phyloP scores from a whole-genome alignment of 2,888 invertebrate species.

The Nineta flava region DNA sequence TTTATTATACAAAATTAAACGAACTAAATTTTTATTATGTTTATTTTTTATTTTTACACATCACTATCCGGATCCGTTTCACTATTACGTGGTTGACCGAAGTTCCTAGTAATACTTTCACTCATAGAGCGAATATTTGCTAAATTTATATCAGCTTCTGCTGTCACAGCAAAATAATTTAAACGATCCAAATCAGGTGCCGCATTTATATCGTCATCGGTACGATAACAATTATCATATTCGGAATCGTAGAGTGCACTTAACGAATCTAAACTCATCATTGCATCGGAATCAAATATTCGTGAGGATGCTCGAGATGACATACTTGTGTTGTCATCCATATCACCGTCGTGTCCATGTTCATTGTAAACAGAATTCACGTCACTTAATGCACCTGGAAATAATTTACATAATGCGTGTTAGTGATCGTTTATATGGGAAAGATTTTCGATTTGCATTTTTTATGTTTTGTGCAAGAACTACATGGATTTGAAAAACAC shows the following conservation, averaged over 20 bases:
- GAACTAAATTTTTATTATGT: no score
- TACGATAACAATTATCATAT: constrained; percentile 46
- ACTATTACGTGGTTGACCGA: constrained; percentile 46
- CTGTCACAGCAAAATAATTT: constrained; percentile 26
- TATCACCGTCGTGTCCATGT: constrained; percentile 32
- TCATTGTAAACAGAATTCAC: constrained; percentile 69
- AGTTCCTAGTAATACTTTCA: constrained; percentile 59
- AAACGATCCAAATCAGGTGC: constrained; percentile 28
- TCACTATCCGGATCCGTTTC: constrained; percentile 52
- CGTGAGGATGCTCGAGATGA: constrained; percentile 73
- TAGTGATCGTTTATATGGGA: not conserved
- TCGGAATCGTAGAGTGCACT: constrained; percentile 71
- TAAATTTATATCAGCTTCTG: constrained; percentile 41
- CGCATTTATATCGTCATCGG: constrained; percentile 30
- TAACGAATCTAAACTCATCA: constrained; percentile 61
- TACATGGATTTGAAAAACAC: no score
- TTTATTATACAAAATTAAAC: no score
- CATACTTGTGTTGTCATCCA: constrained; percentile 56
- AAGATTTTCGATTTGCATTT: no score
- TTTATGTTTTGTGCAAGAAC: no score
- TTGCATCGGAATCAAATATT: constrained; percentile 60
- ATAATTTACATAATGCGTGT: not conserved
- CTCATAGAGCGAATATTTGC: constrained; percentile 61
- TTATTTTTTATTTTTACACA: constrained; percentile 26
- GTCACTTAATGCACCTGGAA: constrained; percentile 59